phyloP scores from a whole-genome alignment of 1,140 invertebrate species.

The Cydia fagiglandana region DNA sequence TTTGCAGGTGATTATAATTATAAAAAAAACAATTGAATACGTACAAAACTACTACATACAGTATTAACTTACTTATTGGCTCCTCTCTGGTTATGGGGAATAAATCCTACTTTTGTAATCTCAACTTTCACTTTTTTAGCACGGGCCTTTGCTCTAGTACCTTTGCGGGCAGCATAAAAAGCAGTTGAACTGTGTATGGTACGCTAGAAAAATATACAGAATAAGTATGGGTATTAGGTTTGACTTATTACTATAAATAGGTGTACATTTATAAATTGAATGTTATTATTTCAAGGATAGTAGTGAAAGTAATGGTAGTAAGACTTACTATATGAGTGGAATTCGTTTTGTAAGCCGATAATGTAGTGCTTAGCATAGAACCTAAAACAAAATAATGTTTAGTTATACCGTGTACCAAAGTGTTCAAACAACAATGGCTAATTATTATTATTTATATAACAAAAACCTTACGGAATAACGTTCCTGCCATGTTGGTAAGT shows the following conservation, averaged over 20 bases:
- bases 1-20: too few relatives aligned
- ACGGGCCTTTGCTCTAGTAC: slow-evolving; percentile 85
- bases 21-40: too few relatives aligned
- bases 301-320: neutral
- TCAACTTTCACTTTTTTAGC: slow-evolving; percentile 86
- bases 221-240: neutral
- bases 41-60: neutral
- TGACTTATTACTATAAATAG: neutral
- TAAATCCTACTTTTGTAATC: slow-evolving; percentile 84
- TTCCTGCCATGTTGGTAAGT: slow-evolving; percentile 10
- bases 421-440: neutral
- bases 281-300: neutral
- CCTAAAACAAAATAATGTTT: slow-evolving; percentile 52
- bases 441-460: neutral
- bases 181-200: slow-evolving; percentile 66
- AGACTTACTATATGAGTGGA: slow-evolving; percentile 53
- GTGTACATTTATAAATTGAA: too few relatives aligned
- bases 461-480: slow-evolving; percentile 18
- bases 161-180: slow-evolving; percentile 85
- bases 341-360: slow-evolving; percentile 53
- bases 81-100: slow-evolving; percentile 81
- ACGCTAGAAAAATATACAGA: slow-evolving; percentile 50
- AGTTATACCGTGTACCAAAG: neutral
- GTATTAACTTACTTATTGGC: slow-evolving; percentile 62
- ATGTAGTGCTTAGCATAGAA: slow-evolving; percentile 51